Evolutionary conservation across 92 coral and sea anemone genomes (phyloP).

Genomic region (Phymanthus crucifer): DNA sequence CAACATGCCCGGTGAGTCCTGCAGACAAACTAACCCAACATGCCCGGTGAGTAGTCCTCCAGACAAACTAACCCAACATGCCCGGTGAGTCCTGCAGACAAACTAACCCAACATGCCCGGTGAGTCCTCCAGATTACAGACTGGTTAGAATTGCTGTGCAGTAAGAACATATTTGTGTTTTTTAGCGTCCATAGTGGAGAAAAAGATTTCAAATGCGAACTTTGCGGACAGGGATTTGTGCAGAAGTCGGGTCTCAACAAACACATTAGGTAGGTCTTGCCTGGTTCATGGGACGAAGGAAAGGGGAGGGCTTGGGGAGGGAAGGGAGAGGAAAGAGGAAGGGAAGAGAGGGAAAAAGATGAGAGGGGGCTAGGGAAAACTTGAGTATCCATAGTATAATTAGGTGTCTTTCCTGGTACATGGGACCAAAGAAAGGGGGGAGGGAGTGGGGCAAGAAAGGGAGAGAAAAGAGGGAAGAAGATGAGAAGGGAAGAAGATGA

Average conservation of each 20-base stretch:
- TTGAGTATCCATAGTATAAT: too few species aligned
- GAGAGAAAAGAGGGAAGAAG: too few species aligned
- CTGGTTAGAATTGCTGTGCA: neutral
- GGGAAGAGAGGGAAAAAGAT: too few species aligned
- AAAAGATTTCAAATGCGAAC: conserved; percentile 65
- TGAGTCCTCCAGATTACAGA: too few species aligned
- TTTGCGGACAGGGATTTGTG: conserved; percentile 65
- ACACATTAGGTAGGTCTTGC: conserved; percentile 63
- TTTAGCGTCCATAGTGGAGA: conserved; percentile 74
- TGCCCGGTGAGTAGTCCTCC: too few species aligned
- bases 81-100: conserved; percentile 2
- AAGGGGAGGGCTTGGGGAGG: neutral
- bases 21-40: conserved; percentile 18
- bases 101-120: conserved; percentile 35
- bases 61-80: conserved; percentile 14
- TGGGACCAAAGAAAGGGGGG: too few species aligned
- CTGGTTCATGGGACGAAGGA: neutral
- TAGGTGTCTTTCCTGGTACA: too few species aligned
- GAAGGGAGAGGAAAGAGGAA: too few species aligned
- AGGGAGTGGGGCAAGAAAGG: too few species aligned
- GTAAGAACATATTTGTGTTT: neutral
- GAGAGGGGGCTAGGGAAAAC: too few species aligned
- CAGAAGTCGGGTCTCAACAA: conserved; percentile 79
- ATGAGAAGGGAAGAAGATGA: too few species aligned
- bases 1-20: neutral